Evolutionary conservation across 2,888 invertebrate genomes (phyloP), one percentile per base, ranked within the genome.

Genomic region (Plagodis pulveraria): DNA sequence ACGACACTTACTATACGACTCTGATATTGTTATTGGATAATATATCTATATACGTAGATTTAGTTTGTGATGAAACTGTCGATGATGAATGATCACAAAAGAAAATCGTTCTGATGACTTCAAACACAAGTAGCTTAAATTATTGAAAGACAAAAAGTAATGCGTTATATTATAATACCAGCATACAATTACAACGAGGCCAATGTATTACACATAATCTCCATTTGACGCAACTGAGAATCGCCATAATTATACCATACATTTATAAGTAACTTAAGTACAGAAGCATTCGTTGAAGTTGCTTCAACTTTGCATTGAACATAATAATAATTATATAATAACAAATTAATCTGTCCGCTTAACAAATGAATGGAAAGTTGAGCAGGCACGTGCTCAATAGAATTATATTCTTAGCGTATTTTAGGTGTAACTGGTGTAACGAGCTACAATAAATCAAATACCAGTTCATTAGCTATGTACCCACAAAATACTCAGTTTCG

Each of bases 381-480:
- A 73, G 62, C 75, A 63, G 71, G 71, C 80, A 76, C 80, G 80
- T 57, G 66, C 64, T 64, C 63, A 64, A 61, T 61, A 64, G 60
- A 41, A 41, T 35, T 59, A 36, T 52, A 55, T 32, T 42, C 32
- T 34, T 44, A 38, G 35, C 46, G 41, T 42, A 11, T 52, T 45
- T 47, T 44, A 22, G 11, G 45, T 42, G n/a, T 64, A 66, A 64
- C 56, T 2, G 11, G 45, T 42, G n/a, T 64, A 66, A 64, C 56
- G 62, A 63, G 51, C 42, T 9, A 53, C 47, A 55, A 56, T 66
- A 58, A 56, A 63, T 66, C 55, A 70, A 12, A 8, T 42, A 62
- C 72, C 22, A 22, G 22, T 22, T 22, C 22, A 22, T 71, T 71
- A 65, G 71, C 65, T 72, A 60, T 47, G 40, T 54, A 72, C 65